Evolutionary conservation across 2,888 invertebrate species (phyloP).

Genomic region (Melieria crassipennis): DNA sequence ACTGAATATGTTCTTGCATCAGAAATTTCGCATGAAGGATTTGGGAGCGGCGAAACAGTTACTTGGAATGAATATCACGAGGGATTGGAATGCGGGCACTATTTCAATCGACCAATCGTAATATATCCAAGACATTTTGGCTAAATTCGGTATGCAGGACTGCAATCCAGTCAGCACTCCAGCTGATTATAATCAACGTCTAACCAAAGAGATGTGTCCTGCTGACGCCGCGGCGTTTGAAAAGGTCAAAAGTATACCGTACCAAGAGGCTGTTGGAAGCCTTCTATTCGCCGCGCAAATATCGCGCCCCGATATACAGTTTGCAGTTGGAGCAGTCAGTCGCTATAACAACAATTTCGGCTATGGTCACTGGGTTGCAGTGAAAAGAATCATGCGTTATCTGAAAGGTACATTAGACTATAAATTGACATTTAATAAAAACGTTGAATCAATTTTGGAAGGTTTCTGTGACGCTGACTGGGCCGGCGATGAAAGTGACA

Average conservation of each 20-base stretch:
- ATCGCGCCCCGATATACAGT: slow-evolving; percentile 34
- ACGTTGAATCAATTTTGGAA: no score
- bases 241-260: background rate
- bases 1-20: slow-evolving; percentile 25
- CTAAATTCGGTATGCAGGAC: slow-evolving; percentile 12
- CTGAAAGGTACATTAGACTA: background rate
- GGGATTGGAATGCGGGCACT: slow-evolving; percentile 9
- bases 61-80: slow-evolving; percentile 18
- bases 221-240: background rate
- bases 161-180: slow-evolving; percentile 29
- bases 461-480: slow-evolving; percentile 12
- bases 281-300: slow-evolving; percentile 34
- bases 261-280: slow-evolving; percentile 30
- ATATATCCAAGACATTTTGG: slow-evolving; percentile 11
- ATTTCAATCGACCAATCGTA: slow-evolving; percentile 23
- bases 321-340: slow-evolving; percentile 29
- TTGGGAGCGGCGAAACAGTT: slow-evolving; percentile 11
- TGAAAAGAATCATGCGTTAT: slow-evolving; percentile 16
- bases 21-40: slow-evolving; percentile 19
- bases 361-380: slow-evolving; percentile 35
- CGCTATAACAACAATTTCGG: slow-evolving; percentile 35
- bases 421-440: no score
- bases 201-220: slow-evolving; percentile 27
- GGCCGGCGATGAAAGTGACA: slow-evolving; percentile 13
- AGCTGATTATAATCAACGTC: slow-evolving; percentile 15